Conservation (phyloP, 1,140 invertebrate species). For the Coptotermes formosanus region DNA sequence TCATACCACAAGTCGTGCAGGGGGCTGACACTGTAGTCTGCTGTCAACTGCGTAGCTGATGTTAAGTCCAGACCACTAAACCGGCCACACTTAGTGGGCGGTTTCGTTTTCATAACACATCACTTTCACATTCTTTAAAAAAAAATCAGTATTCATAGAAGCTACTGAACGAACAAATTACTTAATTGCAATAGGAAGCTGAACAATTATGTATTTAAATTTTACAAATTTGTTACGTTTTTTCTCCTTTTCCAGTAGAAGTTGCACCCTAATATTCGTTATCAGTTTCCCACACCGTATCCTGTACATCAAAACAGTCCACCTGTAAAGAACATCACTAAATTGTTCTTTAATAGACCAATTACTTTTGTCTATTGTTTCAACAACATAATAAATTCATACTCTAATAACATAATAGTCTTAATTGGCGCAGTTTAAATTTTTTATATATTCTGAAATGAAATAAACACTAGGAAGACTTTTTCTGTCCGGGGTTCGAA, state of each 20-base stretch:
- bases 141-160: not conserved
- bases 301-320: not conserved
- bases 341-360: not conserved
- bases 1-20: too few species aligned
- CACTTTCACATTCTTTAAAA: too few species aligned
- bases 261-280: not conserved
- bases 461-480: too few species aligned
- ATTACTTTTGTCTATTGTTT: not conserved
- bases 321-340: not conserved
- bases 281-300: not conserved
- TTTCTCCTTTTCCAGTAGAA: not conserved
- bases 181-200: not conserved
- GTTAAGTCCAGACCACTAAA: too few species aligned
- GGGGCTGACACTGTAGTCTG: too few species aligned
- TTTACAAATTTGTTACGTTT: not conserved
- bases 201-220: not conserved
- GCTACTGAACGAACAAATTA: not conserved
- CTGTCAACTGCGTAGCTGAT: too few species aligned
- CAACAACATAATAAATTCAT: not conserved
- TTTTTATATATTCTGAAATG: too few species aligned
- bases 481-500: too few species aligned
- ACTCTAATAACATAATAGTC: too few species aligned
- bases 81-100: too few species aligned
- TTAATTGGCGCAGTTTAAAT: too few species aligned
- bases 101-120: too few species aligned